Percentiles rank a stretch among this genome's conserved stretches.
Evolutionary conservation across 2,888 invertebrate genomes (phyloP).

Genomic region (Tillus elongatus): DNA sequence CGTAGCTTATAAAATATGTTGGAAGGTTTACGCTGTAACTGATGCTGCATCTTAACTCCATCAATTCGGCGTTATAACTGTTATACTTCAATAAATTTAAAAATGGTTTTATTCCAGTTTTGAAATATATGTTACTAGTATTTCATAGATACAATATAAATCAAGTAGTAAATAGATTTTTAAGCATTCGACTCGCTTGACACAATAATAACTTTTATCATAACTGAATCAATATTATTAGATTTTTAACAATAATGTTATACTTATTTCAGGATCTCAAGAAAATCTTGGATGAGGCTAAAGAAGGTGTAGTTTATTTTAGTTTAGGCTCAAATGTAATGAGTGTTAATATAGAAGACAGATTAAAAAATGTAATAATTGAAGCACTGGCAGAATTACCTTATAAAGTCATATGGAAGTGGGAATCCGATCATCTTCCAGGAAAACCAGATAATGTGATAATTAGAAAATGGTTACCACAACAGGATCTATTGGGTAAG

Average conservation of each 20-base stretch:
- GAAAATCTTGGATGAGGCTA: constrained; percentile 32
- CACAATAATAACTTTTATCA: no score
- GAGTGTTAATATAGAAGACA: constrained; percentile 33
- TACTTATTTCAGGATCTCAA: constrained; percentile 33
- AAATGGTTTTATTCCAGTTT: no score
- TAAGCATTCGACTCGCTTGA: no score
- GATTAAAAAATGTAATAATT: constrained; percentile 31
- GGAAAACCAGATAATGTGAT: constrained; percentile 37
- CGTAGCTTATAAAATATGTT: no score
- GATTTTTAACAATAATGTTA: background rate
- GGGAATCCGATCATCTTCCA: constrained; percentile 35
- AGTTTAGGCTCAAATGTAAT: constrained; percentile 41
- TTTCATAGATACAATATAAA: no score
- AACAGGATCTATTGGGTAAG: constrained; percentile 23
- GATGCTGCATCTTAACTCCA: no score
- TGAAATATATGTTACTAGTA: no score
- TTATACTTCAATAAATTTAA: no score
- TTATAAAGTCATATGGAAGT: constrained; percentile 42
- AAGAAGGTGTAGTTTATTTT: constrained; percentile 38
- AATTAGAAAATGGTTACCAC: constrained; percentile 42
- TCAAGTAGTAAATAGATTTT: no score
- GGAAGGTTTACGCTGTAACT: no score
- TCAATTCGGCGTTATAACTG: no score
- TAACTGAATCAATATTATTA: no score
- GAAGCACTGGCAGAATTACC: constrained; percentile 37